Base-by-base conservation (phyloP, 92 coral and sea anemone species). In the Porites cylindrica region DNA sequence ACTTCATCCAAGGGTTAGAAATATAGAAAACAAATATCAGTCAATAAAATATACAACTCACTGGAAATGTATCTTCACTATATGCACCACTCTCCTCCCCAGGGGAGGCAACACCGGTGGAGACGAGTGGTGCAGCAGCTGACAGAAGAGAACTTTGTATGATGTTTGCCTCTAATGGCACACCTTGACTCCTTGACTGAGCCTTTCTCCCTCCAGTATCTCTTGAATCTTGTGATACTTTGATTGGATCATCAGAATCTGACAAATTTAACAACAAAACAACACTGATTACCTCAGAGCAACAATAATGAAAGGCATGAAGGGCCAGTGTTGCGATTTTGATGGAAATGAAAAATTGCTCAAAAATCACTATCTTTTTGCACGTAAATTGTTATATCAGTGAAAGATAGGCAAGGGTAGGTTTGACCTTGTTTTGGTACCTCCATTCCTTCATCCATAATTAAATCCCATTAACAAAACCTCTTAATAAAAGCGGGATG, bases 31-130 rank as follows among this genome's bases (percentile, higher is more conserved):
- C 3, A 29, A 29, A 1, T 29, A 38, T 38, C 0, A 38, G 47
- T 38, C 47, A 38, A 38, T 38, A 38, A 38, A 38, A 38, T 38
- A 7, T 19, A 7, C 52, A 18, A 63, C 82, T 73, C 61, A 90
- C 93, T 51, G 87, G 75, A 52, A 81, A 52, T 12, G 32, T 67
- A 24, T 86, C 93, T 26, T 80, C 87, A 51, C 83, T 68, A 59
- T 54, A 60, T 19, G 74, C 21, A 10, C 79, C 82, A 63, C 83
- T 61, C 76, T 76, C 88, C 26, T 61, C 67, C 12, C 84, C 87
- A 54, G 81, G 51, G 3, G 21, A 47, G 7, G 19, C 73, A 73
- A 74, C 38, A 54, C 80, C 76, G 23, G 88, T 82, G 61, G 80
- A 90, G 73, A 75, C 60, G 47, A 74, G 13, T 83, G 87, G 81